Base-by-base conservation (phyloP, 2,797 vertebrate genomes). In the Lithobates sylvaticus region DNA sequence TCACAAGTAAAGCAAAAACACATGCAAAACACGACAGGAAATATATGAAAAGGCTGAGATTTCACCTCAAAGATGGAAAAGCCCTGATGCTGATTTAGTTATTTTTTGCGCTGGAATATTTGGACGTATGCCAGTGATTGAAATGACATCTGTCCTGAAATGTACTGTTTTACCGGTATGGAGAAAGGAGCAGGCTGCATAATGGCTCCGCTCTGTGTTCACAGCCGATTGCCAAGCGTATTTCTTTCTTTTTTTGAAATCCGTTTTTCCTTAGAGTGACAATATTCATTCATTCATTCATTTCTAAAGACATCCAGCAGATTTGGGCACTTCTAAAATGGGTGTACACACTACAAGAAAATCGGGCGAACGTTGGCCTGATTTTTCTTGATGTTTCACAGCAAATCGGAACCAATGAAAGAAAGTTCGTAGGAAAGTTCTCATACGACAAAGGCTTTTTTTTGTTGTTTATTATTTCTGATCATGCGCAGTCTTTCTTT, bases 101-200 rank as follows among this genome's bases (percentile, higher is more conserved):
- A 81, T 72, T 81, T 81, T 36, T 68, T 54, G 47, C 12, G 10
- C 61, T 67, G 9, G 61, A 58, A 12, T 65, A 50, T 61, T 78
- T 84, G 83, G 83, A 32, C 15, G 5, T 18, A 72, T 1, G 69
- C 83, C 76, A 78, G 54, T 78, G 39, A 84, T 84, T 72, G 67
- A 84, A 78, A 73, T 65, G 76, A 78, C 83, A 84, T 78, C 68
- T 84, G 83, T 84, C 83, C 83, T 73, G 13, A 64, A 72, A 78
- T 78, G 76, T 77, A 72, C 83, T 78, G 68, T 71, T 72, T 78
- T 84, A 78, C 34, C 61, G 42, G 77, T 68, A 32, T 78, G 61
- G 78, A 64, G 75, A 44, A 50, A 10, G 42, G 18, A 54, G 1
- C 76, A 10, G 23, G 36, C 36, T 65, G 10, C 36, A 18, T 27